Evolutionary conservation across 1,140 invertebrate species (phyloP).

Genomic region (Leptonema lineaticorne): DNA sequence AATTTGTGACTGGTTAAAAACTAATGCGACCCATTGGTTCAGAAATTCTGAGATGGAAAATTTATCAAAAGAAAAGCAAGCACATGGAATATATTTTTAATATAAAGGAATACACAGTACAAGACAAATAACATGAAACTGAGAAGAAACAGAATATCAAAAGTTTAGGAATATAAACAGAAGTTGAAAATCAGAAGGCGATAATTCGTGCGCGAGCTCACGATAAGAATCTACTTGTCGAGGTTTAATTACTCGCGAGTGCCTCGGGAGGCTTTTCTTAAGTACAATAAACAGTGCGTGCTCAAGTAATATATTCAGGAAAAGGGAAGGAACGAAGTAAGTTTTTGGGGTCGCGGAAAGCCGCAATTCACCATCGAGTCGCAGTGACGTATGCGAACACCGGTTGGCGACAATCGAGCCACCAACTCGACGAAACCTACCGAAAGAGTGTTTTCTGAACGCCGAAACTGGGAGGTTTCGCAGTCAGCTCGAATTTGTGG

Average conservation of each 20-base stretch:
- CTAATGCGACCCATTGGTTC: too few relatives aligned
- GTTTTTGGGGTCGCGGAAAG: slow-evolving; percentile 15
- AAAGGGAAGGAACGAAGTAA: too few relatives aligned
- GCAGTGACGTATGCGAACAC: slow-evolving; percentile 3
- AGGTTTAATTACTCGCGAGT: slow-evolving; percentile 11
- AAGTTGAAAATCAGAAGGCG: slow-evolving; percentile 7
- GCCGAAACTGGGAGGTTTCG: slow-evolving; percentile 1
- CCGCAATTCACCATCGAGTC: slow-evolving; percentile 24
- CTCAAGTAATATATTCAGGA: slow-evolving; percentile 27
- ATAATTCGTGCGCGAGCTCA: background rate
- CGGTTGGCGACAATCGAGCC: slow-evolving; percentile 26
- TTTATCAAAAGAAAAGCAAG: too few relatives aligned
- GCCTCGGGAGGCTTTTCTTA: background rate
- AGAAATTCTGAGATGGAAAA: too few relatives aligned
- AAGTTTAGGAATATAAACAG: background rate
- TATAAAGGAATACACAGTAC: too few relatives aligned
- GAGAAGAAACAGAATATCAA: background rate
- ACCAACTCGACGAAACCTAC: background rate
- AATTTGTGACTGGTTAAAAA: too few relatives aligned
- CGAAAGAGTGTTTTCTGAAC: background rate
- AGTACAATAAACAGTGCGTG: slow-evolving; percentile 35
- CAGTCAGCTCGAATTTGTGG: slow-evolving; percentile 26
- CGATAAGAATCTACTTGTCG: background rate
- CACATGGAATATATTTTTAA: too few relatives aligned
- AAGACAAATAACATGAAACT: background rate